Evolutionary conservation across 2,113 vertebrate genomes (phyloP), one percentile per base, ranked within the genome.

Genomic region (Vombatus ursinus): DNA sequence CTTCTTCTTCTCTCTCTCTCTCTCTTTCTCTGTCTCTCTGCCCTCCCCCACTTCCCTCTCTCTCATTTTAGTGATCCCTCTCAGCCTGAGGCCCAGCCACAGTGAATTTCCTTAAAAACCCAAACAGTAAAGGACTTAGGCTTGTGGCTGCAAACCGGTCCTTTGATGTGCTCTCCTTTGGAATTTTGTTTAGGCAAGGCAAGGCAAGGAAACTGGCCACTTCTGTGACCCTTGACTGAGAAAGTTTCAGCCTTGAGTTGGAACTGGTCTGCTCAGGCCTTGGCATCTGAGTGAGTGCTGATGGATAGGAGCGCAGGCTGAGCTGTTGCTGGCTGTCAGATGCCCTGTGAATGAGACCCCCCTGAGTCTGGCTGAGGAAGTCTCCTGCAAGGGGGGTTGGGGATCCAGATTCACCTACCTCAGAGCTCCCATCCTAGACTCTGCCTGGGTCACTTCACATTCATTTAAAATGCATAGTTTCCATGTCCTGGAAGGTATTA

Each of bases 221-320:
- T 94, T 97, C 68, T 48, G 8, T 93, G 91, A 97, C 28, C 84
- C n/a, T 52, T 96, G n/a, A 89, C 96, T 97, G 93, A 97, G 96
- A 97, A 96, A 97, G 25, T 53, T 97, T 52, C 89, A 97, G 37
- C 77, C 96, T 97, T 94, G 52, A 93, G 44, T 91, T 98, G 97
- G 92, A 97, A 94, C 54, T 92, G 92, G 53, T 54, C 47, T 96
- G 37, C 23, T n/a, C 54, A 91, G 94, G 61, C 97, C 61, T 97
- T 96, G 96, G 94, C 53, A 93, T 93, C 95, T 91, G 95, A 96
- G 89, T 92, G 91, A 94, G 31, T 97, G 94, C 93, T 98, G 96
- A 98, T 96, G 91, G 96, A 97, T 97, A 94, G 96, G 97, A 93
- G 48, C 57, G 97, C 95, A 97, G 95, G 95, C 91, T 25, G 94